Conservation (phyloP, 2,888 invertebrate genomes). For the Eupithecia pulchellata region DNA sequence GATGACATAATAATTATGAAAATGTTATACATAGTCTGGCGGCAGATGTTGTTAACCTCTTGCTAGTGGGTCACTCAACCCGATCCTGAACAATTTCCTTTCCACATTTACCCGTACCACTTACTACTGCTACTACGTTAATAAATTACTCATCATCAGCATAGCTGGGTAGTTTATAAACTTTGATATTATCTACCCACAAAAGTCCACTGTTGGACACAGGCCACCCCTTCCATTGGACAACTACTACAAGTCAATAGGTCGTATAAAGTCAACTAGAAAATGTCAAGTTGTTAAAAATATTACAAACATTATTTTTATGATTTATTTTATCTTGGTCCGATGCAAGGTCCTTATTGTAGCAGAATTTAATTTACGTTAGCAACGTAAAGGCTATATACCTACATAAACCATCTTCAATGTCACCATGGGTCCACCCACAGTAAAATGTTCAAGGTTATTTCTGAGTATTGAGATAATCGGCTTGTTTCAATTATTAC, state of each 20-base stretch:
- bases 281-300: background rate
- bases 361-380: constrained; percentile 7
- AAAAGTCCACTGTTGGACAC: background rate
- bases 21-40: background rate
- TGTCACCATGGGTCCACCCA: constrained; percentile 21
- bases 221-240: too few species aligned
- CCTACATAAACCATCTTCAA: constrained; percentile 16
- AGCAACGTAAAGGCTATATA: background rate
- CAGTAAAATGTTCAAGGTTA: constrained; percentile 32
- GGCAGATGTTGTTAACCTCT: constrained; percentile 11
- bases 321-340: background rate
- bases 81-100: background rate
- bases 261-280: background rate
- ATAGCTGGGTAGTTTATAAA: too few species aligned
- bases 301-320: background rate
- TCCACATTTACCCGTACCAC: background rate
- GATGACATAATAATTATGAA: too few species aligned
- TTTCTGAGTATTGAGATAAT: constrained; percentile 4
- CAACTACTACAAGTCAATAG: too few species aligned
- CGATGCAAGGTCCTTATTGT: background rate
- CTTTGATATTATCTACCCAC: background rate
- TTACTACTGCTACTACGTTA: background rate
- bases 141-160: background rate
- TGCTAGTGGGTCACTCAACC: constrained; percentile 4
- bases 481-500: constrained; percentile 13